Percentiles rank a stretch among this genome's conserved stretches.
Evolutionary conservation across 2,797 vertebrate genomes (phyloP).

Genomic region (Cynodonichthys magdalenae): DNA sequence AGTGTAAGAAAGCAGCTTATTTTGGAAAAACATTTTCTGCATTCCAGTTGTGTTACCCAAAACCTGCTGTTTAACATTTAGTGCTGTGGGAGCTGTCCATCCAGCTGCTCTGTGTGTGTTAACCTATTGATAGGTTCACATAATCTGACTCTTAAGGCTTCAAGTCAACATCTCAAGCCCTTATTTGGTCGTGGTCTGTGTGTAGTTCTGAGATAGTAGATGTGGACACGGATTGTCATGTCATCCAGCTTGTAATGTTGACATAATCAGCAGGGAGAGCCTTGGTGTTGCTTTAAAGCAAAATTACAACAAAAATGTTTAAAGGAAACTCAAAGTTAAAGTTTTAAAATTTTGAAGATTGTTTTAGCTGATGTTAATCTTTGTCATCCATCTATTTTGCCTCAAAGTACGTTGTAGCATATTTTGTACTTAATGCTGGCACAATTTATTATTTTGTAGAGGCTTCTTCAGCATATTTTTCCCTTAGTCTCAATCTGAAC

Average conservation of each 20-base stretch:
- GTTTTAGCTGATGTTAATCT: background rate
- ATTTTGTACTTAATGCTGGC: background rate
- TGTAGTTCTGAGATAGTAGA: constrained; percentile 20
- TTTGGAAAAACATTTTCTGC: constrained; percentile 85
- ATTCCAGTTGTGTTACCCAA: constrained; percentile 83
- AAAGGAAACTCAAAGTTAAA: no score
- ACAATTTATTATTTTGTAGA: background rate
- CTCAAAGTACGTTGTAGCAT: no score
- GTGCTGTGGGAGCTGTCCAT: constrained; percentile 80
- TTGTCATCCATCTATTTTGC: background rate
- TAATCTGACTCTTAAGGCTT: constrained; percentile 53
- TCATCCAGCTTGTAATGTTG: constrained; percentile 52
- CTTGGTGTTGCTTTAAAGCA: background rate
- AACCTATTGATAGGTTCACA: constrained; percentile 33
- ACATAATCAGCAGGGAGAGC: constrained; percentile 38
- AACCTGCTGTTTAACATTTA: constrained; percentile 87
- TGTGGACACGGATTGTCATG: constrained; percentile 47
- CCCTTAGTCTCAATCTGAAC: background rate
- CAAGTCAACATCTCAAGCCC: constrained; percentile 60
- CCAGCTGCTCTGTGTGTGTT: constrained; percentile 38
- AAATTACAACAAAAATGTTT: background rate
- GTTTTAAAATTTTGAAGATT: background rate
- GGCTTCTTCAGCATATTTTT: constrained; percentile 5
- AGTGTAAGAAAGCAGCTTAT: constrained; percentile 57
- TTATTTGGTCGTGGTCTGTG: constrained; percentile 29